phyloP scores from a whole-genome alignment of 2,797 vertebrate genomes.

The Argya squamiceps region DNA sequence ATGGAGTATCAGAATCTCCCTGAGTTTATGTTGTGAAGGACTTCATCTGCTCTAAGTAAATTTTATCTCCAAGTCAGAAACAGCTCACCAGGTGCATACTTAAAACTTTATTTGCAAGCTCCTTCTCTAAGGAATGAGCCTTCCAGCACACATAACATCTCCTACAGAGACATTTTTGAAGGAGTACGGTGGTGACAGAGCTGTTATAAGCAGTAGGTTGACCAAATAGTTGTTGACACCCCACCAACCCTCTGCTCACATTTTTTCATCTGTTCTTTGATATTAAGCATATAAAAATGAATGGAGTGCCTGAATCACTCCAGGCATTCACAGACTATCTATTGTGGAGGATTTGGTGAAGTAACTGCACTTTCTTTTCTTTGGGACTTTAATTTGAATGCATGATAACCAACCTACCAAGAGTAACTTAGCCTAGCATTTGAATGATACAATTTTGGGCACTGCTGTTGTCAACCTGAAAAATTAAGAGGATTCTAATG shows the following conservation, averaged over 20 bases:
- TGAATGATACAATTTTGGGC: neutral
- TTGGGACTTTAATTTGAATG: neutral
- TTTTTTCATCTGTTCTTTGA: neutral
- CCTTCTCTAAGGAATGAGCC: neutral
- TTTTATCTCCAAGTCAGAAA: neutral
- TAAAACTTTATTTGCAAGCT: neutral
- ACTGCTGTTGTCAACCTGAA: neutral
- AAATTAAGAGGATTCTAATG: neutral
- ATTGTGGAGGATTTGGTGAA: neutral
- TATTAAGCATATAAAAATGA: neutral
- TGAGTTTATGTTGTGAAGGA: neutral
- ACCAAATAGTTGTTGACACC: neutral
- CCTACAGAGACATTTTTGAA: neutral
- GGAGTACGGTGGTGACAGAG: neutral
- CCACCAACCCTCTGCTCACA: neutral
- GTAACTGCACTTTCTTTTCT: neutral
- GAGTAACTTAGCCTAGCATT: neutral
- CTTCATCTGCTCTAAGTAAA: neutral
- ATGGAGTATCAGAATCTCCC: neutral
- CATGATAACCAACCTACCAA: neutral
- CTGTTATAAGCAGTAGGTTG: rapidly evolving
- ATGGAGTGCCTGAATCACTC: neutral
- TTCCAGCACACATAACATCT: neutral
- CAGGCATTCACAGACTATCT: rapidly evolving
- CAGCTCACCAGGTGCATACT: neutral